These are phyloP conservation scores for Leucopsar rothschildi DNA, from an alignment of 2,113 vertebrate genomes.

Conservation along the genomic window DNA sequence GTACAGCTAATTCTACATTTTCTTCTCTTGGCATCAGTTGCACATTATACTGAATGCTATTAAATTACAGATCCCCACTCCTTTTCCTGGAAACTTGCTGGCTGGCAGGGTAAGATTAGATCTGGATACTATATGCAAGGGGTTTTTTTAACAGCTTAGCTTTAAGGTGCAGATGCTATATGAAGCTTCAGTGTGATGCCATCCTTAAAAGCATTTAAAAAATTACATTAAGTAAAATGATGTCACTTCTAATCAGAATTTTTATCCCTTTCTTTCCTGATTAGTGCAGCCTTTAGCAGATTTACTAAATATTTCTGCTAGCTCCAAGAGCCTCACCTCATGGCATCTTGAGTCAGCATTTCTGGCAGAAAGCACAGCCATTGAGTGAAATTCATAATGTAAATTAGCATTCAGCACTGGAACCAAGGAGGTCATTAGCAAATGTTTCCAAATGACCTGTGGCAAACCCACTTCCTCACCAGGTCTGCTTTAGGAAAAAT, in stretches of 20 bases:
- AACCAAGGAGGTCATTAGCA: background rate
- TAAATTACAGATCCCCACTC: constrained; percentile 17
- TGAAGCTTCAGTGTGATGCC: background rate
- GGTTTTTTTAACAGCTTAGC: background rate
- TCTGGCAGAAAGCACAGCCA: background rate
- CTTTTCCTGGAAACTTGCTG: constrained; percentile 32
- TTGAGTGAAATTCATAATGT: background rate
- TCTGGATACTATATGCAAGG: background rate
- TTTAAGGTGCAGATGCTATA: constrained; percentile 6
- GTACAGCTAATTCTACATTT: constrained; percentile 42
- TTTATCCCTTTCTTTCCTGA: constrained; percentile 13
- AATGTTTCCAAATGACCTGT: constrained; percentile 15
- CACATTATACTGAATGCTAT: constrained; percentile 3
- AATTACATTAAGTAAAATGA: constrained; percentile 22
- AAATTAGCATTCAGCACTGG: background rate
- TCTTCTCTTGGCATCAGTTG: constrained; percentile 35
- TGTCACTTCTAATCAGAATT: constrained; percentile 39
- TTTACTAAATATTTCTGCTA: constrained; percentile 11
- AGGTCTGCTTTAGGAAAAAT: background rate
- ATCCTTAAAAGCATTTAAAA: background rate
- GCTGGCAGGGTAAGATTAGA: constrained; percentile 9
- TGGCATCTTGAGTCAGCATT: constrained; percentile 36
- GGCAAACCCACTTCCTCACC: background rate
- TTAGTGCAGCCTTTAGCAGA: background rate
- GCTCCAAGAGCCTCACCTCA: background rate